These are phyloP conservation scores for Pegoplata infirma DNA, from an alignment of 2,888 invertebrate genomes.

Conservation along the genomic window DNA sequence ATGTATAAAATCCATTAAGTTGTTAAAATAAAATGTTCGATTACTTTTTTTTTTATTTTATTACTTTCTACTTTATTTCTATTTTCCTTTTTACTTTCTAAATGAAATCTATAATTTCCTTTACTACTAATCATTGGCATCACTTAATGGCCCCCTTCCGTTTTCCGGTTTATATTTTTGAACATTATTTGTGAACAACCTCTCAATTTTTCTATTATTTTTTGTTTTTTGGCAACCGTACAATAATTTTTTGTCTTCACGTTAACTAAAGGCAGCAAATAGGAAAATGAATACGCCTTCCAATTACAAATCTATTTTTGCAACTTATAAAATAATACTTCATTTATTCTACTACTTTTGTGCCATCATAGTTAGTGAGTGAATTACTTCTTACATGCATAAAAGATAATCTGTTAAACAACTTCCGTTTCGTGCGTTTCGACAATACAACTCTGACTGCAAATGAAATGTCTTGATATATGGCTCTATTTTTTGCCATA, in stretches of 20 bases:
- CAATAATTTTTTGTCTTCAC: slow-evolving; percentile 65
- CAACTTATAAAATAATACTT: slow-evolving; percentile 29
- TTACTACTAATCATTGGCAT: slow-evolving; percentile 77
- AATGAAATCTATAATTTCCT: slow-evolving; percentile 75
- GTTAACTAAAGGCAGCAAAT: slow-evolving; percentile 64
- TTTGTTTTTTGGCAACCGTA: slow-evolving; percentile 60
- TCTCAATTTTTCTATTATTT: slow-evolving; percentile 42
- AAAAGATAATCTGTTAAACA: slow-evolving; percentile 75
- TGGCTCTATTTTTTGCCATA: slow-evolving; percentile 39
- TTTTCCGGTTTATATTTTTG: slow-evolving; percentile 63
- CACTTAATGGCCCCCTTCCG: slow-evolving; percentile 76
- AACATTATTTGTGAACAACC: slow-evolving; percentile 44
- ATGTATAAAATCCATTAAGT: slow-evolving; percentile 61
- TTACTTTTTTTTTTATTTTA: slow-evolving; percentile 34
- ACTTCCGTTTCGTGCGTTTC: slow-evolving; percentile 75
- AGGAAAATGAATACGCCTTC: slow-evolving; percentile 70
- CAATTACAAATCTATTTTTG: slow-evolving; percentile 75
- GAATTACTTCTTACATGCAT: too few relatives aligned
- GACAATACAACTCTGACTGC: slow-evolving; percentile 35
- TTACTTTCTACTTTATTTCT: not conserved
- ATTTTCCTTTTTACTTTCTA: slow-evolving; percentile 32
- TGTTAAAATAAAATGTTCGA: slow-evolving; percentile 55
- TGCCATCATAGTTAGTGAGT: too few relatives aligned
- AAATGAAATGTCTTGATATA: slow-evolving; percentile 59
- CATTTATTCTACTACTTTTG: slow-evolving; percentile 43